These are phyloP conservation scores for Gulo gulo DNA, from an alignment of 2,113 vertebrate species.

Conservation along the genomic window DNA sequence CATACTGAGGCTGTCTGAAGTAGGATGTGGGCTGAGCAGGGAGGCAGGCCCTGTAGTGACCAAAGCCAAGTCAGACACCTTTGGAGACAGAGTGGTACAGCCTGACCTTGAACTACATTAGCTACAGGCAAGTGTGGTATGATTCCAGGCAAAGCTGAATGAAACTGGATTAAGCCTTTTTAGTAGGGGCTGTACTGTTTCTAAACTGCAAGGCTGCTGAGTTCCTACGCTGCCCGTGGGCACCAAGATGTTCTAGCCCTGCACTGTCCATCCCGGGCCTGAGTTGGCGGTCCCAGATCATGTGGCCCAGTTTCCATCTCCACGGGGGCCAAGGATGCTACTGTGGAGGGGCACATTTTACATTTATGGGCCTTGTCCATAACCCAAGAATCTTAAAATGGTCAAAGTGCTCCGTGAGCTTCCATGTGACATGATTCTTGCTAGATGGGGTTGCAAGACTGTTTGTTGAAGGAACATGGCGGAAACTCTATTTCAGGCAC, in stretches of 20 bases:
- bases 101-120: not conserved
- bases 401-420: not conserved
- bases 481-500: not conserved
- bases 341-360: not conserved
- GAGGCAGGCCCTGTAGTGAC: not conserved
- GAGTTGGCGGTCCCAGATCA: not conserved
- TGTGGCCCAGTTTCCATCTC: not conserved
- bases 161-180: not conserved
- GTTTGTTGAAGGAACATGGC: not conserved
- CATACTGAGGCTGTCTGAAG: not conserved
- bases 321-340: not conserved
- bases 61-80: not conserved
- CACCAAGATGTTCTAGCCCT: too few species aligned
- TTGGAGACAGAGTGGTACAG: not conserved
- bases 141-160: not conserved
- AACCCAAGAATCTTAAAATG: not conserved
- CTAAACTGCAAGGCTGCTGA: not conserved
- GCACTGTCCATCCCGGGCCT: fast-evolving
- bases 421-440: not conserved
- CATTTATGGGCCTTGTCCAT: not conserved
- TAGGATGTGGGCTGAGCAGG: not conserved
- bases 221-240: fast-evolving
- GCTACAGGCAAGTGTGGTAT: not conserved
- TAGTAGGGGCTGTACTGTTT: not conserved
- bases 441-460: not conserved